These are phyloP conservation scores for Thomomys bottae DNA, from an alignment of 2,113 vertebrate species.

Conservation along the genomic window DNA sequence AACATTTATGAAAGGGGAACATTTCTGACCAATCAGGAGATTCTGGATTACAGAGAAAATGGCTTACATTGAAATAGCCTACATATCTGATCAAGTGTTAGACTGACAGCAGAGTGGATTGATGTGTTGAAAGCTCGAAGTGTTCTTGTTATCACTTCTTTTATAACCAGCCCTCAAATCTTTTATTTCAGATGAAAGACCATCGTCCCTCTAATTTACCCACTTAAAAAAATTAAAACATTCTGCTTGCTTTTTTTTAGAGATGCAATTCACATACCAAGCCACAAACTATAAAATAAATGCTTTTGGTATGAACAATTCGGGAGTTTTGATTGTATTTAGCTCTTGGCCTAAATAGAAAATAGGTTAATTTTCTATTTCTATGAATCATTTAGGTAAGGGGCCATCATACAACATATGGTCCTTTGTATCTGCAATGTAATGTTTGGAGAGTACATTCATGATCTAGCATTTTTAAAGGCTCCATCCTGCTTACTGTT, in stretches of 20 bases:
- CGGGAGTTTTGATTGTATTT: slow-evolving; percentile 1
- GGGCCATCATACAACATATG: background rate
- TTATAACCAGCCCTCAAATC: background rate
- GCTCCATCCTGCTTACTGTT: background rate
- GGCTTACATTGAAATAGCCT: background rate
- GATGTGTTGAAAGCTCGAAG: background rate
- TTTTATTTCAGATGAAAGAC: background rate
- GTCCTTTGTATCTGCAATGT: background rate
- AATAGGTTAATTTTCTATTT: background rate
- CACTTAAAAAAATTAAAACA: background rate
- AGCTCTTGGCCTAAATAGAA: background rate
- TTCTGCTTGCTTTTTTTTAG: background rate
- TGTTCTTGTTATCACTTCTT: background rate
- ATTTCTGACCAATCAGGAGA: background rate
- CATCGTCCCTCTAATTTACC: background rate
- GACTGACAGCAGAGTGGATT: background rate
- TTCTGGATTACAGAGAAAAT: background rate
- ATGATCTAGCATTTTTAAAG: background rate
- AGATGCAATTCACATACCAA: background rate
- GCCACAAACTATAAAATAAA: background rate
- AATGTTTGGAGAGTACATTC: background rate
- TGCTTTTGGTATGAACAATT: background rate
- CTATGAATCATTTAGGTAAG: background rate
- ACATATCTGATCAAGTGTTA: background rate
- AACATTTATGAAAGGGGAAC: slow-evolving; percentile 12